Evolutionary conservation across 2,797 vertebrate genomes (phyloP).

Genomic region (Onychomys torridus): DNA sequence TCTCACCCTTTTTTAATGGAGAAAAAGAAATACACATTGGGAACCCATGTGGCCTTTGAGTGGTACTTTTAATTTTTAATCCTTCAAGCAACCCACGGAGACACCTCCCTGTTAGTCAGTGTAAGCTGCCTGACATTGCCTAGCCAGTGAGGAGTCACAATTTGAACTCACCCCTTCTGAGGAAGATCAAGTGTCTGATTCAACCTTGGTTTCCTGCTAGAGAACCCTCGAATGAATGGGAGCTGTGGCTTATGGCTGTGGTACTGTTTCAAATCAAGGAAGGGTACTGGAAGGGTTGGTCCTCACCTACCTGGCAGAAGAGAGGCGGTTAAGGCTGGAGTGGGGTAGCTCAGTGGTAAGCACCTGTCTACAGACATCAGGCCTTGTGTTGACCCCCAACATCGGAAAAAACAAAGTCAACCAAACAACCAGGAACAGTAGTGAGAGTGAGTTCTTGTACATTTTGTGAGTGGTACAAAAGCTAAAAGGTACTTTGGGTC

Average conservation of each 20-base stretch:
- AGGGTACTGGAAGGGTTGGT: not conserved
- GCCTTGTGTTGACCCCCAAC: not conserved
- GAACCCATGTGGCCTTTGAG: not conserved
- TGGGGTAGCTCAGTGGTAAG: not conserved
- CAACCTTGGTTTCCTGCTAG: not conserved
- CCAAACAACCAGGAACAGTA: not conserved
- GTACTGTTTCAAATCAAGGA: not conserved
- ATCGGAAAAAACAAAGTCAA: not conserved
- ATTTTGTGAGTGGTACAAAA: not conserved
- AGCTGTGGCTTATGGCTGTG: not conserved
- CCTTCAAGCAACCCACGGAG: slow-evolving; percentile 26
- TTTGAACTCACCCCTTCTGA: not conserved
- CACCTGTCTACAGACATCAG: not conserved
- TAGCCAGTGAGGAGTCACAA: not conserved
- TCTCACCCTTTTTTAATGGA: not conserved
- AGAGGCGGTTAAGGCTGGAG: not conserved
- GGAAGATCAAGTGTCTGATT: not conserved
- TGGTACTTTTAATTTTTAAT: not conserved
- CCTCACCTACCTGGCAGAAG: not conserved
- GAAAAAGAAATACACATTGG: not conserved
- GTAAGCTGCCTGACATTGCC: not conserved
- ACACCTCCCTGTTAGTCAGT: slow-evolving; percentile 17
- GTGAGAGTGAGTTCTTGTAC: not conserved
- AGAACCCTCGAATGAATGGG: not conserved
- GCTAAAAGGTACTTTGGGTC: not conserved